Conservation (phyloP, 2,797 vertebrate species). For the Sarcophilus harrisii region DNA sequence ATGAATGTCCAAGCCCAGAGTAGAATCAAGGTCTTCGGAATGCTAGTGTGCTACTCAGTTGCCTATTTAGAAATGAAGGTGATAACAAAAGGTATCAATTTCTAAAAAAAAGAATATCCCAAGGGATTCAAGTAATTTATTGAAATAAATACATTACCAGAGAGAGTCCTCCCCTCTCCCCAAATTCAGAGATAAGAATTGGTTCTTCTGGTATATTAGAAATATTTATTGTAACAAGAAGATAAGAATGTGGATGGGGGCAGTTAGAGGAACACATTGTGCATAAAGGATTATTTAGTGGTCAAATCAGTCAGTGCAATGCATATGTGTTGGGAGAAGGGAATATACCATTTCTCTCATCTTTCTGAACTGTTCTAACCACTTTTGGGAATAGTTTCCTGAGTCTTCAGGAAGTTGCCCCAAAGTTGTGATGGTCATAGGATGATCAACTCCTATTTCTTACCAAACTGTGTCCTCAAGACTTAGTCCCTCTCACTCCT, state of each 20-base stretch:
- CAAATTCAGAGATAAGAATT: background rate
- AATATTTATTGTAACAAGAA: background rate
- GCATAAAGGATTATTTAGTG: background rate
- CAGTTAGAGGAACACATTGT: background rate
- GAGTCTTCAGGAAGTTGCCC: background rate
- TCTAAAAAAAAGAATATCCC: background rate
- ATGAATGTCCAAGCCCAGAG: background rate
- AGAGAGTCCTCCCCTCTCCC: background rate
- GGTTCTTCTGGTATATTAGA: background rate
- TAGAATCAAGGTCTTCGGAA: background rate
- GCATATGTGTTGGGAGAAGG: background rate
- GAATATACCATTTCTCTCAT: background rate
- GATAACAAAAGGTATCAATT: background rate
- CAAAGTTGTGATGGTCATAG: background rate
- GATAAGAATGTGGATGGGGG: background rate
- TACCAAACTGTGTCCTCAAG: background rate
- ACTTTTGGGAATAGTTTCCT: background rate
- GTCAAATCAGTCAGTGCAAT: background rate
- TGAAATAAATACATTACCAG: background rate
- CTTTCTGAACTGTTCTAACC: background rate
- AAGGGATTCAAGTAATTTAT: background rate
- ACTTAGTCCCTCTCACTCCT: background rate
- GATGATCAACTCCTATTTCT: background rate
- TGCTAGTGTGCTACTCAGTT: background rate
- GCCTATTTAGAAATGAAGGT: background rate